Percentiles rank a stretch among this genome's conserved stretches.
These are phyloP conservation scores for Pterocles gutturalis DNA, from an alignment of 2,113 vertebrate genomes.

Conservation along the genomic window DNA sequence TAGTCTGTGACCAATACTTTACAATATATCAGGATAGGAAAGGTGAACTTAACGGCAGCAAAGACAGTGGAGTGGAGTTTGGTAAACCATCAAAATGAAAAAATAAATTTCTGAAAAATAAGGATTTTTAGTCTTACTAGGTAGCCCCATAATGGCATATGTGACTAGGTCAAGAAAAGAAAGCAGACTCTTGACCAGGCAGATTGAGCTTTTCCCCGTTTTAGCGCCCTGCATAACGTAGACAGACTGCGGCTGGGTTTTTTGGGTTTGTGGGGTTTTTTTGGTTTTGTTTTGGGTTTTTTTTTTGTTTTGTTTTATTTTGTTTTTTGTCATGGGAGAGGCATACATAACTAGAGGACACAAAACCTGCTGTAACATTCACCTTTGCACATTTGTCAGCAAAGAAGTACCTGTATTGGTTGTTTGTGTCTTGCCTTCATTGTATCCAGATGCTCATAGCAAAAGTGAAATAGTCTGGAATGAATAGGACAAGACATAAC, in stretches of 20 bases:
- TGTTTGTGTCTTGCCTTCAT: neutral
- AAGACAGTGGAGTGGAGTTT: neutral
- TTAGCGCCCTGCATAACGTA: neutral
- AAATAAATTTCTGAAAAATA: neutral
- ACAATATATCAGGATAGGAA: neutral
- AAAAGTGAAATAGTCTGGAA: neutral
- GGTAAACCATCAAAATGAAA: neutral
- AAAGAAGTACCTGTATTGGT: neutral
- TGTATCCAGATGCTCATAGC: neutral
- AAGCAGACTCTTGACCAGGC: neutral
- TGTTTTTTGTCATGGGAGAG: neutral
- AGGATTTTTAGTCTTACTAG: neutral
- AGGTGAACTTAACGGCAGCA: neutral
- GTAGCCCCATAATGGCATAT: rapidly evolving
- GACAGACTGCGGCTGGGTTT: rapidly evolving
- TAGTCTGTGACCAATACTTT: neutral
- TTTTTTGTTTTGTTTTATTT: neutral
- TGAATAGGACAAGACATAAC: neutral
- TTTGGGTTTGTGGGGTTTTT: neutral
- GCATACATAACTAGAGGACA: neutral
- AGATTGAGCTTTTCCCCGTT: neutral
- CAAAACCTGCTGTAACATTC: neutral
- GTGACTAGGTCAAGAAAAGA: neutral
- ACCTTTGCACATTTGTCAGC: neutral
- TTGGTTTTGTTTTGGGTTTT: neutral